These are phyloP conservation scores for Zophobas morio DNA, from an alignment of 1,140 invertebrate genomes.

Conservation along the genomic window DNA sequence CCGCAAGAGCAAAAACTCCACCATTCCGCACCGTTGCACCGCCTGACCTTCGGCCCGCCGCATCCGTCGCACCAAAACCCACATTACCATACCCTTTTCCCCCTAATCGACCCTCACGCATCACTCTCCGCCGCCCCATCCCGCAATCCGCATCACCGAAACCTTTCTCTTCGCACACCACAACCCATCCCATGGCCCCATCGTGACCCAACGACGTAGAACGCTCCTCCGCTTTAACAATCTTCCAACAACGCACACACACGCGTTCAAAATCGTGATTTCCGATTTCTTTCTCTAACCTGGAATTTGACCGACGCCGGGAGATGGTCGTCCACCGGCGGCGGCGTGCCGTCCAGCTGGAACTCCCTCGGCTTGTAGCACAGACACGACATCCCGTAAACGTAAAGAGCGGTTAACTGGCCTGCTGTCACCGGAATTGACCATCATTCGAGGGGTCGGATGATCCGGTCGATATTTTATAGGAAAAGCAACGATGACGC, in stretches of 20 bases:
- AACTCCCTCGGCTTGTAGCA: constrained; percentile 9
- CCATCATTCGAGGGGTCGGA: constrained; percentile 4
- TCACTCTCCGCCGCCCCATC: no score
- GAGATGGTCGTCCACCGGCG: constrained; percentile 7
- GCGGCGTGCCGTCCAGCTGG: constrained; percentile 5
- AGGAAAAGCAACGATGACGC: not conserved
- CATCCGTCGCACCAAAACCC: no score
- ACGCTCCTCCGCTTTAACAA: no score
- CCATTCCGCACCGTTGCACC: no score
- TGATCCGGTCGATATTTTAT: constrained; percentile 5
- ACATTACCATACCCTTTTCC: no score
- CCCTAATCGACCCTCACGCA: no score
- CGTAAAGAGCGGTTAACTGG: constrained; percentile 2
- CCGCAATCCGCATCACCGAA: no score
- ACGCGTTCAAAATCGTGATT: constrained; percentile 23
- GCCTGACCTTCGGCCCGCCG: no score
- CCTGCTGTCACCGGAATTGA: constrained; percentile 14
- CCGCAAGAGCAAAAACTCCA: no score
- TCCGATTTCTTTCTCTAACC: not conserved
- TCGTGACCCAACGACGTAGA: no score
- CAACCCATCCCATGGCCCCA: no score
- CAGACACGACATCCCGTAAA: constrained; percentile 22
- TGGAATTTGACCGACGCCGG: constrained; percentile 27
- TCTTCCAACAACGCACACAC: constrained; percentile 1
- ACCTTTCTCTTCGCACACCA: no score